Base-by-base conservation (phyloP, 2,888 invertebrate genomes). In the Agrilus biguttatus region DNA sequence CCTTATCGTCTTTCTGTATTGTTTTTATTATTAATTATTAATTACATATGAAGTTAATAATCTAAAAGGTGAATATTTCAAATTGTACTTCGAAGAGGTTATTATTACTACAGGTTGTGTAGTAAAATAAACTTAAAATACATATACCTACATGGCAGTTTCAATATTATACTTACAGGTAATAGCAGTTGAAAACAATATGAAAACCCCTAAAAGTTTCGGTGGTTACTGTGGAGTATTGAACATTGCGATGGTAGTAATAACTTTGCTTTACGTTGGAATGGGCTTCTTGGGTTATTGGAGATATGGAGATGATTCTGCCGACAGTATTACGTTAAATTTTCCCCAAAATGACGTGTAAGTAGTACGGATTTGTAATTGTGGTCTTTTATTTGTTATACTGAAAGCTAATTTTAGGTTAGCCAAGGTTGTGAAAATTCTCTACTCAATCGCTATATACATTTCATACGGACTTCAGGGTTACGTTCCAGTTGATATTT, bases 171-270 rank as follows among this genome's bases (percentile, higher is more conserved):
- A n/a, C 46, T 59, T 62, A 36, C 63, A 93, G 92, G 84, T 92
- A 35, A 78, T 93, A 39, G 88, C 92, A 2, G 61, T 93, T 49
- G 90, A 92, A 65, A 91, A 89, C 64, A 86, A 86, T 58, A 91
- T 93, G 90, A 78, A 80, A 58, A 80, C 79, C 0, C 90, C 89
- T 0, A 75, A 79, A 55, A 74, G 78, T 39, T 90, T 92, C 63
- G 78, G 79, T 3, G 80, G 82, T 2, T 74, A 74, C 43, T 78
- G 68, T 47, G 91, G 92, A 2, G 87, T 89, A 3, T 69, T 92
- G 4, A 90, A 89, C 59, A 68, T 80, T 10, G 87, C 85, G 36
- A 90, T 92, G 86, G 58, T 70, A 2, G 68, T 85, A 47, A 86
- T 90, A 21, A 78, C 83, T 10, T 51, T 78, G 21, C 67, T 91